Evolutionary conservation across 2,797 vertebrate genomes (phyloP).

Genomic region (Naso thynnoides): DNA sequence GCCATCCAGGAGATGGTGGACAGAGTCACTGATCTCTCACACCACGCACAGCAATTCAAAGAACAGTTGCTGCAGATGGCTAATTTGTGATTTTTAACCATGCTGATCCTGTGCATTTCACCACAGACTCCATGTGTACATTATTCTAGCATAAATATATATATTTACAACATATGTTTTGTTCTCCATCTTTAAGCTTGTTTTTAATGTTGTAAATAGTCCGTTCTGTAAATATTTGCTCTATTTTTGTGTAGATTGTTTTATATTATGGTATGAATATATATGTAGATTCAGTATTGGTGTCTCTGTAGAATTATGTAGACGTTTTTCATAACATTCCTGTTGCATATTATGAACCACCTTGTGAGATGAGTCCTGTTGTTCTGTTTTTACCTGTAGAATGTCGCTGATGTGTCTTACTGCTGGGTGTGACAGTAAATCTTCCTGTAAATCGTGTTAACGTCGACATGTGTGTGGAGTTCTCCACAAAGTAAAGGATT

Average conservation of each 20-base stretch:
- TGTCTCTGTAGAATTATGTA: constrained; percentile 68
- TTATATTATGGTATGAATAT: constrained; percentile 80
- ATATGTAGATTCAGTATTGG: constrained; percentile 64
- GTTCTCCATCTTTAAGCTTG: constrained; percentile 41
- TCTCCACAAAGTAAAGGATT: constrained; percentile 75
- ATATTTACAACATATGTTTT: constrained; percentile 62
- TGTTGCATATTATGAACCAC: constrained; percentile 77
- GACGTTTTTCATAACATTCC: constrained; percentile 80
- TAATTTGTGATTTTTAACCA: constrained; percentile 70
- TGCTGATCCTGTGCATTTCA: constrained; percentile 7
- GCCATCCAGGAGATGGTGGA: constrained; percentile 97
- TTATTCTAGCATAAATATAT: constrained; percentile 64
- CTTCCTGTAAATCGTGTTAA: constrained; percentile 58
- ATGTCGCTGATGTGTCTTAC: constrained; percentile 55
- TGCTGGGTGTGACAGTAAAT: constrained; percentile 72
- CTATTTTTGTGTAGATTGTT: constrained; percentile 91
- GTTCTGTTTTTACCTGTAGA: constrained; percentile 57
- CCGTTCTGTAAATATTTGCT: constrained; percentile 86
- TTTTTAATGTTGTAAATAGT: constrained; percentile 81
- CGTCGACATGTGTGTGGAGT: constrained; percentile 50
- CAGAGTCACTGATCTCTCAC: constrained; percentile 91
- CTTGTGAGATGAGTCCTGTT: constrained; percentile 74
- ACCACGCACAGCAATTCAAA: constrained; percentile 92
- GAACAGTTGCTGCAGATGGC: constrained; percentile 92
- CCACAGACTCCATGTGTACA: constrained; percentile 54